Evolutionary conservation across 53 echinoderm and acorn worm species (phyloP), one percentile per base, ranked within the genome.

Genomic region (Holothuria leucospilota): DNA sequence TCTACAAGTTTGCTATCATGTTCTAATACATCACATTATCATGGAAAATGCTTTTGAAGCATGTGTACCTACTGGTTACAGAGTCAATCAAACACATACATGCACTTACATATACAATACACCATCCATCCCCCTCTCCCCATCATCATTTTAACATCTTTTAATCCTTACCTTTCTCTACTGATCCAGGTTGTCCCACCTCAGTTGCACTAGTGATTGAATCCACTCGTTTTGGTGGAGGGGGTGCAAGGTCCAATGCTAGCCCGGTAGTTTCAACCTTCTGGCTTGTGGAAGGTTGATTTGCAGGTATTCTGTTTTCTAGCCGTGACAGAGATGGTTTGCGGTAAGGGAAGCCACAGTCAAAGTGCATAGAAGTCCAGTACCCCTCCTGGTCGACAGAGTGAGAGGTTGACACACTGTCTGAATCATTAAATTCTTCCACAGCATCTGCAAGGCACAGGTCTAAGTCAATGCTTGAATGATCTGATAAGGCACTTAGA

Each of bases 351-450:
- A 95, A 88, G 20, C 99, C 99, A 87, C 99, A 99, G 82, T 99
- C 99, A 29, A 93, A 95, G 81, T 95, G 95, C 99, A 99, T 99
- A 75, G 99, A 99, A 24, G 99, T 99, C 93, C 95, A 99, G 84
- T 95, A 99, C 9, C 99, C 99, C 59, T 99, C 99, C 20, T 92
- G 93, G 82, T 99, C 99, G 13, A 99, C 89, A 40, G 98, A 97
- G 79, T 91, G 91, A 14, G 90, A 86, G 34, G 90, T 87, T 1
- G 96, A 96, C 6, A 91, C 87, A 65, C 93, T 95, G 79, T 95
- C 95, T 12, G 96, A 90, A 77, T 99, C 95, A 1, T 82, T 84
- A 29, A 90, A 92, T 46, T 93, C 92, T 80, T 92, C 92, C 18
- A 88, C 92, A 39, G 90, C 84, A 53, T 93, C 93, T 8, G 92